A percentile compares a stretch with the other conserved stretches of the same genome.
Evolutionary conservation across 2,888 invertebrate species (phyloP).

Genomic region (Rambutsinella grinnellia): DNA sequence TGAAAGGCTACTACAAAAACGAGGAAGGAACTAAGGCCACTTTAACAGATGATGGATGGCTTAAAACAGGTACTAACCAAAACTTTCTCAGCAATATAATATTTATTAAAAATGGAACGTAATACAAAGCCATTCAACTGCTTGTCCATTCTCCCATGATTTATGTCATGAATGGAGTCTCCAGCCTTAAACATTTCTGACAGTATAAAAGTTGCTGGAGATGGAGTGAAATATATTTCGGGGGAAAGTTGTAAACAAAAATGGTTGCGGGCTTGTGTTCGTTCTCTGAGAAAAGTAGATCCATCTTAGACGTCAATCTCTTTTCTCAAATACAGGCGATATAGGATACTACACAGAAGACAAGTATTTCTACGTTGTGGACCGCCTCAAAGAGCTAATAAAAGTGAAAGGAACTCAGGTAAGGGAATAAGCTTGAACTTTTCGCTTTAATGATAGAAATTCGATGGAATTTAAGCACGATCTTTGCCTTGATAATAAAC

Average conservation of each 20-base stretch:
- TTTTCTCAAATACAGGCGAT: slow-evolving; percentile 77
- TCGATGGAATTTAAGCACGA: too few relatives aligned
- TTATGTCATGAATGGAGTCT: too few relatives aligned
- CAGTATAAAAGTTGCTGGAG: too few relatives aligned
- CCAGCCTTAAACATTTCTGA: too few relatives aligned
- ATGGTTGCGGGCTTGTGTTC: neutral
- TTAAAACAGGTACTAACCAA: slow-evolving; percentile 83
- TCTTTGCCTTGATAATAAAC: too few relatives aligned
- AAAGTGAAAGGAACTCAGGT: slow-evolving; percentile 86
- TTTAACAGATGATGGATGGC: slow-evolving; percentile 83
- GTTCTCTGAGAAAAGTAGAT: neutral
- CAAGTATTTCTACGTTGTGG: slow-evolving; percentile 81
- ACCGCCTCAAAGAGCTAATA: slow-evolving; percentile 74
- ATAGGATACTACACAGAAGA: slow-evolving; percentile 84
- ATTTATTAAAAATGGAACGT: too few relatives aligned
- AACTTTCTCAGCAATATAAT: too few relatives aligned
- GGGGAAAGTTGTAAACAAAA: neutral
- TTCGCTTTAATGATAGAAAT: too few relatives aligned
- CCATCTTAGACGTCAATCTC: too few relatives aligned
- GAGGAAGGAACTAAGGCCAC: slow-evolving; percentile 80
- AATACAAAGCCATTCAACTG: too few relatives aligned
- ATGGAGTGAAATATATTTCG: neutral
- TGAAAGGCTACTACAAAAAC: slow-evolving; percentile 86
- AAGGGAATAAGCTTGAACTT: slow-evolving; percentile 59
- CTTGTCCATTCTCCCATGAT: too few relatives aligned